Evolutionary conservation across 2,797 vertebrate species (phyloP), one percentile per base, ranked within the genome.

Genomic region (Anguilla marmorata): DNA sequence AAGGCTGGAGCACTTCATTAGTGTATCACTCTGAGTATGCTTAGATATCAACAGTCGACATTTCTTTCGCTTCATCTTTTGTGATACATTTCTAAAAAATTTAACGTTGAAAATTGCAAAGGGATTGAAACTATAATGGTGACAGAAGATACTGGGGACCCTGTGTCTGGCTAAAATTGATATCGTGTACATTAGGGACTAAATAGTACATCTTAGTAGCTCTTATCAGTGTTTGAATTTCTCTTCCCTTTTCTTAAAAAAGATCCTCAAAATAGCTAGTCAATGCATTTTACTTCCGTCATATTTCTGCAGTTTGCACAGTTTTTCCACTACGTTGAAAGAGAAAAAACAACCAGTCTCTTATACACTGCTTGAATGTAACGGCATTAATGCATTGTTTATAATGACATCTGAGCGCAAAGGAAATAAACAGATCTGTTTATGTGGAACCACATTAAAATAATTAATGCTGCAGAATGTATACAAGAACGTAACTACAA

Each of bases 201-300:
- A 63, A 63, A 63, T 60, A 60, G 4, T 63, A 24, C 69, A 72
- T 11, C 69, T 72, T 12, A 33, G 16, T 4, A 45, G 30, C 9
- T 37, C 27, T 76, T 21, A 58, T 87, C 86, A 83, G 30, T 30
- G 21, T 19, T 83, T 41, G 63, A 79, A 58, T 85, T 86, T 88
- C 89, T 41, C 76, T 92, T 90, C 86, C 60, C 54, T 41, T 91
- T 86, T 87, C 83, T 89, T 87, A 21, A 54, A 54, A 89, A 84
- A 88, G 30, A 60, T 87, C 50, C 30, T 86, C 85, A 79, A 91
- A 90, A 84, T 87, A 88, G 41, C 33, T 63, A 11, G 11, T 19
- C 37, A 74, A 24, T 21, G 24, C 41, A 87, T 86, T 86, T 50
- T 87, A 88, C 89, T 92, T 92, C 88, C 89, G 84, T 87, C 48